Conservation (phyloP, 2,113 vertebrate species). For the Rallus limicola region DNA sequence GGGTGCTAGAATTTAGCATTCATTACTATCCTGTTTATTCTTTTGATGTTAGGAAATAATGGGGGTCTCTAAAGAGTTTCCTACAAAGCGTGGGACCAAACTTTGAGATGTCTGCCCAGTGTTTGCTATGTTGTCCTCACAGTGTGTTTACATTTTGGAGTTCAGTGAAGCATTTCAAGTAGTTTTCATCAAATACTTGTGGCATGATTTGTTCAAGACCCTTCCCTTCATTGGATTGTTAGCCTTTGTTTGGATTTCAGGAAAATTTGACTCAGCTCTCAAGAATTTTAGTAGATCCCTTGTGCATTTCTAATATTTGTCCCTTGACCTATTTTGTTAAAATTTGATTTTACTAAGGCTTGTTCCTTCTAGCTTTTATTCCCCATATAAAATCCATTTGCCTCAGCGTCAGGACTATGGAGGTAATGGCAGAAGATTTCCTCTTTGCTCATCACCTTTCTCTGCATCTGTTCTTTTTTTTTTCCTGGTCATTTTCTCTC, state of each 20-base stretch:
- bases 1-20: background rate
- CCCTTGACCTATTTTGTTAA: background rate
- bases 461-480: background rate
- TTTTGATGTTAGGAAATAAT: background rate
- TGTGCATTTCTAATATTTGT: background rate
- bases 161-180: background rate
- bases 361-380: background rate
- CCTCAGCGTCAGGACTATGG: background rate
- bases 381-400: background rate
- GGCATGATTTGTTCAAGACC: background rate
- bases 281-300: background rate
- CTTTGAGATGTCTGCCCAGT: background rate
- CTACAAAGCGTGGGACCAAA: background rate
- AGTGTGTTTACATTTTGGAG: background rate
- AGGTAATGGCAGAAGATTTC: background rate
- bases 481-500: background rate
- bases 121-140: background rate
- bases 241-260: background rate
- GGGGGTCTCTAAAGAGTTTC: background rate
- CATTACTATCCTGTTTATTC: background rate
- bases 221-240: background rate
- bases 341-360: background rate
- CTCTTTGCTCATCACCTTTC: background rate
- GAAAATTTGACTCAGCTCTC: background rate
- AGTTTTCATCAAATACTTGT: background rate